A percentile compares a stretch with the other conserved stretches of the same genome.
phyloP scores from a whole-genome alignment of 1,140 invertebrate species.

The Melanaphis sacchari region DNA sequence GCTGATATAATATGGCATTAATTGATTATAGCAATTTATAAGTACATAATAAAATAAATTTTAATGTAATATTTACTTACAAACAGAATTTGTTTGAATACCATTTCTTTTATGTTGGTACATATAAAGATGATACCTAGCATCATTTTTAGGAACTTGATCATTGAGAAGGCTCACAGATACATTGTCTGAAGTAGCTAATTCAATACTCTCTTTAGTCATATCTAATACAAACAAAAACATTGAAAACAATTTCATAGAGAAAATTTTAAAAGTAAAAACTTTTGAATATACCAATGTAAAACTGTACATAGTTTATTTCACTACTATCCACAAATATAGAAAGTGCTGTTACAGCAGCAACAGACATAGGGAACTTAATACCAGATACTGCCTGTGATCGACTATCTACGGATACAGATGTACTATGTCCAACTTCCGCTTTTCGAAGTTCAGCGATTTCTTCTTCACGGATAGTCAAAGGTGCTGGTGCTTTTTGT shows the following conservation, averaged over 20 bases:
- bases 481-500: conserved; percentile 81
- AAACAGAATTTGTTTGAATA: conserved; percentile 82
- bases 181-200: conserved; percentile 58
- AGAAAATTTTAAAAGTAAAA: neutral
- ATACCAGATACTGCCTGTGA: conserved; percentile 92
- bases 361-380: conserved; percentile 80
- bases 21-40: neutral
- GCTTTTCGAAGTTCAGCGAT: conserved; percentile 79
- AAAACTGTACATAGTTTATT: conserved; percentile 76
- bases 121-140: conserved; percentile 90
- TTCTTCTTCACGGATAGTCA: conserved; percentile 90
- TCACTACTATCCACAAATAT: conserved; percentile 66
- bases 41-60: neutral
- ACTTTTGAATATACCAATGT: conserved; percentile 68
- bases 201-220: conserved; percentile 59
- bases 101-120: conserved; percentile 93
- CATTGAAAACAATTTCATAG: neutral
- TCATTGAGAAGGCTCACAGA: conserved; percentile 68
- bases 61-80: conserved; percentile 67
- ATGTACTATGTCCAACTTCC: conserved; percentile 65
- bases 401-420: conserved; percentile 80
- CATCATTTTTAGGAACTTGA: conserved; percentile 82
- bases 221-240: conserved; percentile 59
- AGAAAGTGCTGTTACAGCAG: conserved; percentile 68
- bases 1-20: neutral